Conservation (phyloP, 2,888 invertebrate genomes). For the Acheta domesticus region DNA sequence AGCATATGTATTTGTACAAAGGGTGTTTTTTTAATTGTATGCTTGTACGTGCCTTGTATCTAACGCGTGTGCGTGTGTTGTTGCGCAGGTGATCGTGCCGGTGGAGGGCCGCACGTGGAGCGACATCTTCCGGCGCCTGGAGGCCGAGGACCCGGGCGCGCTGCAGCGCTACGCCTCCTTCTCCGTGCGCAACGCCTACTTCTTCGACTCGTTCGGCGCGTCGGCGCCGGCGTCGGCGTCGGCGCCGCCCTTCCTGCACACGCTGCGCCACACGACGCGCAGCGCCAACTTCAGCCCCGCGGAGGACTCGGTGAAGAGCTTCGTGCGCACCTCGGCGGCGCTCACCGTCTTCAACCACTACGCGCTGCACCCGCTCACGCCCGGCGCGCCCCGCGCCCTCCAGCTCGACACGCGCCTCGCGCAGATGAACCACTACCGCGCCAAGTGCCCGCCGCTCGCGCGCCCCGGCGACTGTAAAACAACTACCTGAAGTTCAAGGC, state of each 20-base stretch:
- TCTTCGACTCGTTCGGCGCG: not conserved
- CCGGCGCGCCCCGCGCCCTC: not conserved
- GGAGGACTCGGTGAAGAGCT: not conserved
- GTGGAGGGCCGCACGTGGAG: not conserved
- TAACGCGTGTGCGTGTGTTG: too few species aligned
- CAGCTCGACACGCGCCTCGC: not conserved
- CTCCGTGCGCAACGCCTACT: conserved; percentile 12
- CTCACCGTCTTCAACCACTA: conserved; percentile 20
- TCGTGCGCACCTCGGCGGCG: conserved; percentile 12
- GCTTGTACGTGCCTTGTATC: too few species aligned
- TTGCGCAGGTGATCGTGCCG: not conserved
- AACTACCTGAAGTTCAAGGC: not conserved
- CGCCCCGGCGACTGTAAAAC: not conserved
- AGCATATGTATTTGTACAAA: too few species aligned
- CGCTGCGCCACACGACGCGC: not conserved
- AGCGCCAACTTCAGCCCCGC: not conserved
- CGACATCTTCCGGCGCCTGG: not conserved
- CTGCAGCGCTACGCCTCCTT: conserved; percentile 12
- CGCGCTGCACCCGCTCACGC: not conserved
- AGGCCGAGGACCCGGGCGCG: not conserved
- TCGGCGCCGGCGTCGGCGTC: not conserved
- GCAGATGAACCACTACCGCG: conserved; percentile 11
- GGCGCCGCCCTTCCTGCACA: not conserved
- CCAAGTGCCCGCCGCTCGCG: conserved; percentile 18
- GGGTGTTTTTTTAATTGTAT: too few species aligned